phyloP scores from a whole-genome alignment of 2,888 invertebrate species.

The Adelphocoris suturalis region DNA sequence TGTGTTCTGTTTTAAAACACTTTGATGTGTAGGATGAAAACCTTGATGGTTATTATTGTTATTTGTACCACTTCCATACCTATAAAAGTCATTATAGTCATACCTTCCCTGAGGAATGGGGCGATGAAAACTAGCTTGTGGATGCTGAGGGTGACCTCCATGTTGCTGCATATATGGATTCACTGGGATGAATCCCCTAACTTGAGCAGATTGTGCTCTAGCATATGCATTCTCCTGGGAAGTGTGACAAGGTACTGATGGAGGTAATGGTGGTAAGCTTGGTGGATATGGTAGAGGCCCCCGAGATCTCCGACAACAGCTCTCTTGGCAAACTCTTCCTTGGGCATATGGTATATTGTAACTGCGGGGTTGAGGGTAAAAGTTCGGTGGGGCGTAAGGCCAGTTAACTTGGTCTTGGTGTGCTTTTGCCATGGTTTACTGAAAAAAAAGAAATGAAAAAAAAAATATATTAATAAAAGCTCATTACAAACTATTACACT shows the following conservation, averaged over 20 bases:
- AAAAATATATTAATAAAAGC: neutral
- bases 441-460: neutral
- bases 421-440: slow-evolving; percentile 61
- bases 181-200: slow-evolving; percentile 53
- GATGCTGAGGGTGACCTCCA: slow-evolving; percentile 52
- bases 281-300: slow-evolving; percentile 49
- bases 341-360: slow-evolving; percentile 55
- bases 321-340: slow-evolving; percentile 59
- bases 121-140: slow-evolving; percentile 57
- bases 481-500: neutral
- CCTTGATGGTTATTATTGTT: slow-evolving; percentile 59
- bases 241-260: slow-evolving; percentile 42
- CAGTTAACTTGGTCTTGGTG: slow-evolving; percentile 69
- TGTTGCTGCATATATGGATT: slow-evolving; percentile 60
- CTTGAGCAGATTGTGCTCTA: slow-evolving; percentile 34
- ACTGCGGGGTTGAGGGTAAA: slow-evolving; percentile 47
- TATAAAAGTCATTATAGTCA: slow-evolving; percentile 67
- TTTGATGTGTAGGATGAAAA: slow-evolving; percentile 39
- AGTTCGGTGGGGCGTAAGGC: slow-evolving; percentile 52
- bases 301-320: slow-evolving; percentile 59
- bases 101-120: slow-evolving; percentile 67
- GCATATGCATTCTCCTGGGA: slow-evolving; percentile 61
- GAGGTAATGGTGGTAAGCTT: slow-evolving; percentile 42
- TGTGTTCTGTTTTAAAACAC: slow-evolving; percentile 57
- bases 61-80: slow-evolving; percentile 21